Evolutionary conservation across 2,113 vertebrate genomes (phyloP).

Genomic region (Pituophis catenifer): DNA sequence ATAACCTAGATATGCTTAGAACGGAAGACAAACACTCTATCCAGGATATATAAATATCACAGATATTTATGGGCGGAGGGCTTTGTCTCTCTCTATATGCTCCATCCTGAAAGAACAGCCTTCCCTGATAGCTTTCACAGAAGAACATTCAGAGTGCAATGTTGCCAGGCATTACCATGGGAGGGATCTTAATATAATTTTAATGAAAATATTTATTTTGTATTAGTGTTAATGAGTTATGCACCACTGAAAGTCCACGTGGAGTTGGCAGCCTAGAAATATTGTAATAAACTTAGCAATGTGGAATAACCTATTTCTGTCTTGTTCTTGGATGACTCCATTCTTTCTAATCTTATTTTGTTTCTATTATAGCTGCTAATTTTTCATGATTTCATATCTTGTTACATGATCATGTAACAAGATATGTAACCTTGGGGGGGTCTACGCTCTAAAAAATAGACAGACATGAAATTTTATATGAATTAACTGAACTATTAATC

Average conservation of each 20-base stretch:
- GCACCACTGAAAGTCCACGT: not conserved
- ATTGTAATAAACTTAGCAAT: not conserved
- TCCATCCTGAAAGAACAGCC: not conserved
- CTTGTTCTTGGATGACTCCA: not conserved
- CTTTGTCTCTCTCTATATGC: not conserved
- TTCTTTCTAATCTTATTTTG: not conserved
- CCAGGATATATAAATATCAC: not conserved
- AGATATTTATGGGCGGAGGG: not conserved
- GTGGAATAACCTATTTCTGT: not conserved
- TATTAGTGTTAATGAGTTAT: not conserved
- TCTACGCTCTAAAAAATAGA: not conserved
- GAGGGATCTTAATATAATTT: not conserved
- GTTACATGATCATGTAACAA: too few relatives aligned
- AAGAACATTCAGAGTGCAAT: not conserved
- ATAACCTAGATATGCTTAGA: not conserved
- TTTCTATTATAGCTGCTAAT: not conserved
- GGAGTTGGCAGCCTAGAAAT: not conserved
- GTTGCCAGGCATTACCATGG: not conserved
- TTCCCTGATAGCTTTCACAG: not conserved
- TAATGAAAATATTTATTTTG: not conserved
- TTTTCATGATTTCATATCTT: not conserved
- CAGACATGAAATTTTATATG: not conserved
- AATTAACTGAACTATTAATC: not conserved
- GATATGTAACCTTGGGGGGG: not conserved
- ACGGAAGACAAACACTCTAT: not conserved